Conservation (phyloP, 92 coral and sea anemone species). For the Phenganax subtilis region DNA sequence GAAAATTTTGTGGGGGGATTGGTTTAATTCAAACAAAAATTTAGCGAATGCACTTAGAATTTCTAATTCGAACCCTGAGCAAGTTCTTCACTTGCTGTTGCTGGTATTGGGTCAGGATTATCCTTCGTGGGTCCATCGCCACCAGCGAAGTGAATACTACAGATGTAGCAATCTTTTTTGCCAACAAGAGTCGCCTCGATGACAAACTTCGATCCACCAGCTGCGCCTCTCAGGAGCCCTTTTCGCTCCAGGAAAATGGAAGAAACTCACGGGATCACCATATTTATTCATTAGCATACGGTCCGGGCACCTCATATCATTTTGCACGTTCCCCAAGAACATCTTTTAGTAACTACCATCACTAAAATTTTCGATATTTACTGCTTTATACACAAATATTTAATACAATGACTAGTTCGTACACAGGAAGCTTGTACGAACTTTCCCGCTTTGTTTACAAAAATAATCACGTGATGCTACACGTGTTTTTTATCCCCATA, state of each 20-base stretch:
- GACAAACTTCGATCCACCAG: constrained; percentile 49
- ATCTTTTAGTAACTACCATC: constrained; percentile 50
- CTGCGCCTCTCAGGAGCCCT: constrained; percentile 46
- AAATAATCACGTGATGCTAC: too few species aligned
- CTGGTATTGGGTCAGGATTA: constrained; percentile 40
- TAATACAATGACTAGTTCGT: too few species aligned
- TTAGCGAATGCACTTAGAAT: too few species aligned
- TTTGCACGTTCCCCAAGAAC: constrained; percentile 53
- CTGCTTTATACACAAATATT: too few species aligned
- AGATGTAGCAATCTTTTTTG: constrained; percentile 46
- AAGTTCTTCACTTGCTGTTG: background rate
- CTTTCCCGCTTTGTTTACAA: too few species aligned
- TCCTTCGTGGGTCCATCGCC: constrained; percentile 47
- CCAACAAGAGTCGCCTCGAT: constrained; percentile 44
- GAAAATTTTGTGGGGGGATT: too few species aligned
- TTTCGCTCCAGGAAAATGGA: constrained; percentile 48
- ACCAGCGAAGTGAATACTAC: constrained; percentile 52
- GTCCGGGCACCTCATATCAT: constrained; percentile 49
- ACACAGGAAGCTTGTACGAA: too few species aligned
- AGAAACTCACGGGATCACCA: constrained; percentile 50
- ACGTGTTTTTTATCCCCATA: too few species aligned
- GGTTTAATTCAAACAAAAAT: too few species aligned
- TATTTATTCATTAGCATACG: constrained; percentile 43
- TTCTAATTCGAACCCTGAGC: too few species aligned
- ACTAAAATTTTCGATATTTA: background rate